Percentiles rank a stretch among this genome's conserved stretches.
These are phyloP conservation scores for Brachionus sp. DNA, from an alignment of 1,140 invertebrate genomes.

Conservation along the genomic window DNA sequence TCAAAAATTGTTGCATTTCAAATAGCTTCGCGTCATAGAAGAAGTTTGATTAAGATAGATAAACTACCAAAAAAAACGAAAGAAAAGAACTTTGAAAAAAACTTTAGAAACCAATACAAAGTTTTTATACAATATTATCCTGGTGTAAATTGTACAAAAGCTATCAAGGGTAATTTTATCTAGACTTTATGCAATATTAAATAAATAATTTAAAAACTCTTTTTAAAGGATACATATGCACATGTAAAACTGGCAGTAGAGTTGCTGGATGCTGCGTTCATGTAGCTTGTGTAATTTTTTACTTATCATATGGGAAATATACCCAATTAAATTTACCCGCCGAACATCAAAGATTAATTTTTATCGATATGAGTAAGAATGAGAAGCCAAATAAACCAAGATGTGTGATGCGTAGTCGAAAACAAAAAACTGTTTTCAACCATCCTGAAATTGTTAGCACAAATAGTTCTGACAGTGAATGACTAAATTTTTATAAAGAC, in stretches of 20 bases:
- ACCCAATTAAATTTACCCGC: background rate
- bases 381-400: background rate
- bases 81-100: background rate
- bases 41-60: background rate
- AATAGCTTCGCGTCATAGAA: background rate
- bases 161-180: background rate
- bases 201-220: too few relatives aligned
- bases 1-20: background rate
- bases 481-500: too few relatives aligned
- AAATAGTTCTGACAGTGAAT: too few relatives aligned
- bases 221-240: conserved; percentile 1
- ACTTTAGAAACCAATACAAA: background rate
- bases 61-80: background rate
- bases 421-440: background rate
- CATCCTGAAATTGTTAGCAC: too few relatives aligned
- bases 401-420: background rate
- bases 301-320: background rate
- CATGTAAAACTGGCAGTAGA: background rate
- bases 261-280: background rate
- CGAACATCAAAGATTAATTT: background rate
- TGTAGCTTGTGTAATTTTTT: background rate
- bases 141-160: background rate
- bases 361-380: background rate
- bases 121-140: background rate
- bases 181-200: too few relatives aligned